A percentile compares a stretch with the other conserved stretches of the same genome.
phyloP scores from a whole-genome alignment of 2,888 invertebrate species.

The Ormyrus thymus region DNA sequence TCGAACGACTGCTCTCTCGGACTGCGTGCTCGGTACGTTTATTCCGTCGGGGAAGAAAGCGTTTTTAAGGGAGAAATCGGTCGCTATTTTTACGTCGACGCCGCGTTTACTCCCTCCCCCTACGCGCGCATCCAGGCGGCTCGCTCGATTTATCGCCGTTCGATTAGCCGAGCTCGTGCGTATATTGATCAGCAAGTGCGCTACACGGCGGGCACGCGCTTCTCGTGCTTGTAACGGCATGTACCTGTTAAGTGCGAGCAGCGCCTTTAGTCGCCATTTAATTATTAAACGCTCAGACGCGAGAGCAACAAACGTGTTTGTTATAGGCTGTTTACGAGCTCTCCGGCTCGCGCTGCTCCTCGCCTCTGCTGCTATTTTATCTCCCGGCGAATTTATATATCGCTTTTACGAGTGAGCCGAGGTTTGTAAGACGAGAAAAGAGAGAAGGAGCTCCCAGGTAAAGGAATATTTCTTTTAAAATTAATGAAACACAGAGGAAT shows the following conservation, averaged over 20 bases:
- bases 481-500: conserved; percentile 30
- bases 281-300: conserved; percentile 28
- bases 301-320: conserved; percentile 22
- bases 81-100: too few species aligned
- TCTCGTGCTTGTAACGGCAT: neutral
- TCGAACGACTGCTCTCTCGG: too few species aligned
- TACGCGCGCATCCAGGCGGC: too few species aligned
- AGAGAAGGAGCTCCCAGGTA: neutral
- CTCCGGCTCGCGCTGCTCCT: neutral
- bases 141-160: conserved; percentile 25
- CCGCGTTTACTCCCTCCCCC: too few species aligned
- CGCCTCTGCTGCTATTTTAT: neutral
- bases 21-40: too few species aligned
- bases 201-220: neutral
- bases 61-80: too few species aligned
- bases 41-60: too few species aligned
- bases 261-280: conserved; percentile 26
- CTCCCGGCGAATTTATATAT: conserved; percentile 2
- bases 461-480: neutral
- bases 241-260: neutral
- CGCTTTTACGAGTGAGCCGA: conserved; percentile 10
- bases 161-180: neutral
- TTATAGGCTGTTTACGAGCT: conserved; percentile 8
- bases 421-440: neutral
- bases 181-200: neutral